Percentiles rank a stretch among this genome's conserved stretches.
Evolutionary conservation across 2,888 invertebrate species (phyloP).

Genomic region (Dugesia japonica): DNA sequence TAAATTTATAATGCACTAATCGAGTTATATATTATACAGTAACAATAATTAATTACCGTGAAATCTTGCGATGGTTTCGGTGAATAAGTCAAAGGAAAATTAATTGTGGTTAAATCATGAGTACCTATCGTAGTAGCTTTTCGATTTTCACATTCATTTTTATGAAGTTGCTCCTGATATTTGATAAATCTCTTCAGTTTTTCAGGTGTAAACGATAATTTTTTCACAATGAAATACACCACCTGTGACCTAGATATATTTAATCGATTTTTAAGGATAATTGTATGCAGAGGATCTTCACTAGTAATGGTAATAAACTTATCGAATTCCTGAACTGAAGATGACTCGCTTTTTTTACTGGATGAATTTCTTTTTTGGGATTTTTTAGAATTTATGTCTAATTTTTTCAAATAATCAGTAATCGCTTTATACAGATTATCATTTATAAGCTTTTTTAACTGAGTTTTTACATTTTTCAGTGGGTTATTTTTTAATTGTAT

Average conservation of each 20-base stretch:
- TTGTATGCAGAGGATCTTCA: neutral
- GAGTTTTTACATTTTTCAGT: neutral
- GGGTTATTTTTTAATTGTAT: neutral
- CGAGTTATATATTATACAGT: too few species aligned
- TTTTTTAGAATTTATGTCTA: neutral
- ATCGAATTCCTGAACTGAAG: neutral
- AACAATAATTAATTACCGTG: neutral
- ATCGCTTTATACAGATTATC: neutral
- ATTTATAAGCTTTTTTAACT: neutral
- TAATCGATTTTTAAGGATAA: neutral
- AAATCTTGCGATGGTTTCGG: neutral
- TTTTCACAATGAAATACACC: neutral
- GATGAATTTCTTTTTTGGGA: neutral
- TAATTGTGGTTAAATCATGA: conserved; percentile 23
- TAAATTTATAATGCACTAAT: too few species aligned
- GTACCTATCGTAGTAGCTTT: conserved; percentile 6
- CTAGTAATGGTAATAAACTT: neutral
- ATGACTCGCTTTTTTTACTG: neutral
- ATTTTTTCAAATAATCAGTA: neutral
- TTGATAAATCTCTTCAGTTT: neutral
- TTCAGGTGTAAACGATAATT: neutral
- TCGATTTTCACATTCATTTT: conserved; percentile 23
- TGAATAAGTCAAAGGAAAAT: conserved; percentile 21
- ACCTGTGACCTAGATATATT: neutral
- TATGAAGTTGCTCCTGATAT: conserved; percentile 21